Evolutionary conservation across 2,113 vertebrate species (phyloP).

Genomic region (Entelurus aequoreus): DNA sequence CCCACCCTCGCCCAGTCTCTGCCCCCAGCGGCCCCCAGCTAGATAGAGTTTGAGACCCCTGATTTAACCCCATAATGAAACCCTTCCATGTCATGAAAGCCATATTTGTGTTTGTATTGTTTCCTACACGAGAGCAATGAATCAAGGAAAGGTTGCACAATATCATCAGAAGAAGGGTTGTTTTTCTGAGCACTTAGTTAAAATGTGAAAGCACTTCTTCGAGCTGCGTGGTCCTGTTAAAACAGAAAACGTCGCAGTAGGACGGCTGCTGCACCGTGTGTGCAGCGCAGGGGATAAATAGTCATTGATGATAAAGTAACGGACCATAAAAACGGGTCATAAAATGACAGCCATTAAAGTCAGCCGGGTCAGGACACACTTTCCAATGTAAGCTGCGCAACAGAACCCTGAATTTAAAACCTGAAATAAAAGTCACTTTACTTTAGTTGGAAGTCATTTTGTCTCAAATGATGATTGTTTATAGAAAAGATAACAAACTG

Average conservation of each 20-base stretch:
- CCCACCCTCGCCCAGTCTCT: too few species aligned
- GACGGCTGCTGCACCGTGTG: constrained; percentile 21
- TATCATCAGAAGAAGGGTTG: constrained; percentile 27
- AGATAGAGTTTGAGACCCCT: too few species aligned
- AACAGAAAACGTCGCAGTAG: constrained; percentile 55
- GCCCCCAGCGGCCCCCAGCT: too few species aligned
- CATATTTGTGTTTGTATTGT: constrained; percentile 51
- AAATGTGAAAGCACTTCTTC: constrained; percentile 64
- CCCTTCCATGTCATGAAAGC: constrained; percentile 50
- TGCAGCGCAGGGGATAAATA: constrained; percentile 14
- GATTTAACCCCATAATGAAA: too few species aligned
- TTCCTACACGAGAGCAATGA: constrained; percentile 26
- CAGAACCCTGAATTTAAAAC: constrained; percentile 23
- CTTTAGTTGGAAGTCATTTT: constrained; percentile 16
- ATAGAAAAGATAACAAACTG: background rate
- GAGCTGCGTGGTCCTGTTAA: constrained; percentile 51
- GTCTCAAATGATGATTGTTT: constrained; percentile 3
- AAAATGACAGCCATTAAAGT: constrained; percentile 42
- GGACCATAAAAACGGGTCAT: constrained; percentile 36
- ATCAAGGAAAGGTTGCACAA: constrained; percentile 26
- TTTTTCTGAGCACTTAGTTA: constrained; percentile 62
- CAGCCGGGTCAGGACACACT: constrained; percentile 6
- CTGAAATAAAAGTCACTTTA: constrained; percentile 35
- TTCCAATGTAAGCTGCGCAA: constrained; percentile 12
- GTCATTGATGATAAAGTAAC: constrained; percentile 33